A percentile compares a stretch with the other conserved stretches of the same genome.
These are phyloP conservation scores for Falco columbarius DNA, from an alignment of 2,797 vertebrate genomes.

Conservation along the genomic window DNA sequence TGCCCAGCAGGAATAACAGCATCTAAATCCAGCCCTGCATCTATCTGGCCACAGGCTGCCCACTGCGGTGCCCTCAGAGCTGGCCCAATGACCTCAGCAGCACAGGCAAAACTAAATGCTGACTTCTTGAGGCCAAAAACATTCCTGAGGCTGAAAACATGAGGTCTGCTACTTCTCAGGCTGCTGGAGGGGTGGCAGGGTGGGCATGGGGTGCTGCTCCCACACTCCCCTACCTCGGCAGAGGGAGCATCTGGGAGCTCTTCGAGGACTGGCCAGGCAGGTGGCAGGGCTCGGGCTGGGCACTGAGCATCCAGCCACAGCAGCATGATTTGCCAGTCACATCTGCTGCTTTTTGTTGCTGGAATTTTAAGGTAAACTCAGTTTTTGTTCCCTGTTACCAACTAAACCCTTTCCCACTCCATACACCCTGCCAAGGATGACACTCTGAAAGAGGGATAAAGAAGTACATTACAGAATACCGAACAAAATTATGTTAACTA, in stretches of 20 bases:
- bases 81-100: neutral
- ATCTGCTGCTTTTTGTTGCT: fast-evolving
- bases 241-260: neutral
- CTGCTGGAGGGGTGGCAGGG: fast-evolving
- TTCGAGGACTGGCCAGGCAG: neutral
- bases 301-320: neutral
- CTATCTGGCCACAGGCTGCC: neutral
- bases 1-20: neutral
- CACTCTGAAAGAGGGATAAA: neutral
- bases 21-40: neutral
- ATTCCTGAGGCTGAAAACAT: neutral
- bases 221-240: fast-evolving
- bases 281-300: neutral
- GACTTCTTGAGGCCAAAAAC: neutral
- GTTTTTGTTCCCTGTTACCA: neutral
- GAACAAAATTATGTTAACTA: neutral
- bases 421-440: neutral
- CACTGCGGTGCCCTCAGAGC: neutral
- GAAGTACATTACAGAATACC: neutral
- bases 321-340: neutral
- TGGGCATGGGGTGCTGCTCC: neutral
- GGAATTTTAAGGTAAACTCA: neutral
- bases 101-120: neutral
- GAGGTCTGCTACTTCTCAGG: neutral
- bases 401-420: neutral